phyloP scores from a whole-genome alignment of 2,113 vertebrate genomes.

The Cricetomys ansorgei region DNA sequence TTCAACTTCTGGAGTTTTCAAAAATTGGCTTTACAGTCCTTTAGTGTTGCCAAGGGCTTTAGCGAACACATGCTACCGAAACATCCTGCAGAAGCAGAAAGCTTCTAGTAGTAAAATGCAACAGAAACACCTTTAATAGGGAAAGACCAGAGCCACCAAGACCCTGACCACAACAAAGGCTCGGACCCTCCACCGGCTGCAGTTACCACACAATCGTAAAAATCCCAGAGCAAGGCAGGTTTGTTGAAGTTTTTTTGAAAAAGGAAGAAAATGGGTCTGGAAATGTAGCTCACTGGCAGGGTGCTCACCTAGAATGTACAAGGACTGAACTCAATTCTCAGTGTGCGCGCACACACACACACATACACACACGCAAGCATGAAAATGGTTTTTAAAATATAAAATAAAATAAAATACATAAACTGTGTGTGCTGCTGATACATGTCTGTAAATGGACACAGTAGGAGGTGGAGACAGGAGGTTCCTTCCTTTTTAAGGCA shows the following conservation, averaged over 20 bases:
- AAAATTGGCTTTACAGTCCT: background rate
- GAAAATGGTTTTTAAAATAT: background rate
- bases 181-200: background rate
- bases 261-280: background rate
- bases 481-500: background rate
- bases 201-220: background rate
- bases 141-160: constrained; percentile 58
- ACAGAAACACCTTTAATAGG: constrained; percentile 17
- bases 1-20: constrained; percentile 3
- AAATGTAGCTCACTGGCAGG: background rate
- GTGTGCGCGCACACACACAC: background rate
- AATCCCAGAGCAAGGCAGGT: background rate
- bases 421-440: background rate
- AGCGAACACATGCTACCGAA: background rate
- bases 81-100: constrained; percentile 65
- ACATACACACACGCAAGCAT: accelerated
- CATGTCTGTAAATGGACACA: background rate
- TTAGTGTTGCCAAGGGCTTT: constrained; percentile 4
- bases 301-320: too few relatives aligned
- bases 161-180: background rate
- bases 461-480: background rate
- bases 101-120: constrained; percentile 46
- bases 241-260: background rate
- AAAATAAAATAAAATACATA: constrained; percentile 13
- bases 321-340: background rate